phyloP scores from a whole-genome alignment of 2,113 vertebrate genomes.

The Onychostoma macrolepis region DNA sequence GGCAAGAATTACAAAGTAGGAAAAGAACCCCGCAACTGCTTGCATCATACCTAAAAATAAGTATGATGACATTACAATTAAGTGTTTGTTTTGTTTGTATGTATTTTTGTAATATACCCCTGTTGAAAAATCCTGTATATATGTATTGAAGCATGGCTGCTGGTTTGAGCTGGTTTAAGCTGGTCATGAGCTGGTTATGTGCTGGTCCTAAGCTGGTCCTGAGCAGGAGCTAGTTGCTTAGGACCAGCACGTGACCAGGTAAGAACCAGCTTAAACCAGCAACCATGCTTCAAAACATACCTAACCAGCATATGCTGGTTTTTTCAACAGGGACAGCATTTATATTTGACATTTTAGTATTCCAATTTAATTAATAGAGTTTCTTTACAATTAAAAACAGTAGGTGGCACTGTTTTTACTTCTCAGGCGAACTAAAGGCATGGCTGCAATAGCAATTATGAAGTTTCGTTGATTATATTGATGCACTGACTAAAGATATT shows the following conservation, averaged over 20 bases:
- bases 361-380: neutral
- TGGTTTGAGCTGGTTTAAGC: too few species aligned
- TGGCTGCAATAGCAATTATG: neutral
- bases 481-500: neutral
- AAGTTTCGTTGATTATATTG: neutral
- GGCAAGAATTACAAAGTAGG: slow-evolving; percentile 86
- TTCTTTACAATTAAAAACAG: neutral
- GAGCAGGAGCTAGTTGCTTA: too few species aligned
- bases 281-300: too few species aligned
- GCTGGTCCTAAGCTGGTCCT: too few species aligned
- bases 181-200: too few species aligned
- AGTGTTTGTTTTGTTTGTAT: neutral
- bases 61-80: neutral
- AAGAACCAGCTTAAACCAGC: too few species aligned
- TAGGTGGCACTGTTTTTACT: neutral
- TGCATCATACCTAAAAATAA: slow-evolving; percentile 79
- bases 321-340: too few species aligned
- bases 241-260: too few species aligned
- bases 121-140: too few species aligned
- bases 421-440: neutral
- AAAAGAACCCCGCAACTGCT: slow-evolving; percentile 83
- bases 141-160: too few species aligned
- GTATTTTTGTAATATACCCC: neutral
- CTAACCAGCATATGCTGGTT: too few species aligned
- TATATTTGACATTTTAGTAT: neutral